Evolutionary conservation across 2,888 invertebrate genomes (phyloP).

Genomic region (Cantharis lateralis): DNA sequence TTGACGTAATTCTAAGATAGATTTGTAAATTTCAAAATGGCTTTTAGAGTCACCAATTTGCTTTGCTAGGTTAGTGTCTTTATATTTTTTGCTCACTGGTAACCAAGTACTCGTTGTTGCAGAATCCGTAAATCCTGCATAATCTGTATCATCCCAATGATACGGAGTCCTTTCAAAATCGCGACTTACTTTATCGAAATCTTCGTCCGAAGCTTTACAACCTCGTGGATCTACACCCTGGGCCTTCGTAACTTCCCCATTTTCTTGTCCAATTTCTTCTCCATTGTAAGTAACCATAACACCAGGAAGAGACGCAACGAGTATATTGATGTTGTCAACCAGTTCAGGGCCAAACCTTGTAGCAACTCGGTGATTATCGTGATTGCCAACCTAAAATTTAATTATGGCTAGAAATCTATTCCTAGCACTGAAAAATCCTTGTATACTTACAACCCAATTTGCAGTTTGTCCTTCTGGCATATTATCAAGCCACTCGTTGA

Average conservation of each 20-base stretch:
- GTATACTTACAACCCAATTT: conserved; percentile 68
- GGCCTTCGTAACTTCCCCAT: conserved; percentile 59
- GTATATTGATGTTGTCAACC: conserved; percentile 81
- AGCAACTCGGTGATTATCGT: conserved; percentile 73
- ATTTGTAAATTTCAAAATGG: conserved; percentile 67
- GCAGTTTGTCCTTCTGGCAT: conserved; percentile 65
- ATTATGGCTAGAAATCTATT: not conserved
- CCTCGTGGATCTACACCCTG: conserved; percentile 63
- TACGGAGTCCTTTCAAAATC: conserved; percentile 82
- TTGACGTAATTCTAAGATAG: conserved; percentile 61
- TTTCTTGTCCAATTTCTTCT: conserved; percentile 77
- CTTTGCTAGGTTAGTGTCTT: conserved; percentile 61
- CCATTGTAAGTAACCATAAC: conserved; percentile 87
- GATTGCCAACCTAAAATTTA: conserved; percentile 68
- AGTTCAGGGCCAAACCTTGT: conserved; percentile 69
- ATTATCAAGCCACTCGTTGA: conserved; percentile 68
- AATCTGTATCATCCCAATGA: conserved; percentile 70
- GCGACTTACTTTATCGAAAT: conserved; percentile 64
- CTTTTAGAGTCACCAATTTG: conserved; percentile 58
- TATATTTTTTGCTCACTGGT: conserved; percentile 68
- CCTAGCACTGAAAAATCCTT: no score
- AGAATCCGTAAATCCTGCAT: conserved; percentile 61
- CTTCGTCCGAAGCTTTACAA: conserved; percentile 60
- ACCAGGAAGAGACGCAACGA: conserved; percentile 81
- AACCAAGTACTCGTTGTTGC: conserved; percentile 65